Evolutionary conservation across 2,113 vertebrate genomes (phyloP).

Genomic region (Prunella himalayana): DNA sequence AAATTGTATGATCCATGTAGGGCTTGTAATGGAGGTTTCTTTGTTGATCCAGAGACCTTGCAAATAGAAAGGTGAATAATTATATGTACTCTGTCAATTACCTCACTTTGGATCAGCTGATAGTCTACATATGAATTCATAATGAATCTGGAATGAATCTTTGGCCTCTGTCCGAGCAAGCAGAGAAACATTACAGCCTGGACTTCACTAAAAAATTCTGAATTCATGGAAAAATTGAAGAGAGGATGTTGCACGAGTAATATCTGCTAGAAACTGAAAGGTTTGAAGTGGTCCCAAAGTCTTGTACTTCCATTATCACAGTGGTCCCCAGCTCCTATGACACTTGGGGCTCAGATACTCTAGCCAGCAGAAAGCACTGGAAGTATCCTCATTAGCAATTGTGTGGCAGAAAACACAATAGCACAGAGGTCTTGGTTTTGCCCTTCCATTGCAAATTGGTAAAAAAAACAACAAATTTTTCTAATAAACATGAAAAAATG

Average conservation of each 20-base stretch:
- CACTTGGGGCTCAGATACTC: background rate
- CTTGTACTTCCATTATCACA: background rate
- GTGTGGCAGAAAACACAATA: background rate
- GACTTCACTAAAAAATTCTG: background rate
- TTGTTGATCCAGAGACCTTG: constrained; percentile 54
- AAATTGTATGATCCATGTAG: background rate
- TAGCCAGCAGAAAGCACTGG: background rate
- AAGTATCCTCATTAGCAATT: background rate
- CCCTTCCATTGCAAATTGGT: background rate
- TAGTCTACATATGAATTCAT: background rate
- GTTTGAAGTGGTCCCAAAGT: background rate
- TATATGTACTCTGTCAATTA: constrained; percentile 50
- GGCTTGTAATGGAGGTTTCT: constrained; percentile 10
- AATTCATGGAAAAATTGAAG: background rate
- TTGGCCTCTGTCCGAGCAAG: background rate
- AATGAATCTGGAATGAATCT: constrained; percentile 23
- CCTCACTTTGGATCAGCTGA: constrained; percentile 15
- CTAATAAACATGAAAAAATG: background rate
- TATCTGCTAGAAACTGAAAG: background rate
- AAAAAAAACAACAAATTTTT: background rate
- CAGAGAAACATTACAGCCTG: background rate
- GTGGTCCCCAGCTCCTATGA: background rate
- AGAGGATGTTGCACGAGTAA: background rate
- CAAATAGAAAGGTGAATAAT: constrained; percentile 53
- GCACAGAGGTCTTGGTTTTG: background rate